Percentiles rank a stretch among this genome's conserved stretches.
phyloP scores from a whole-genome alignment of 2,113 vertebrate species.

The Aspidoscelis tigris region DNA sequence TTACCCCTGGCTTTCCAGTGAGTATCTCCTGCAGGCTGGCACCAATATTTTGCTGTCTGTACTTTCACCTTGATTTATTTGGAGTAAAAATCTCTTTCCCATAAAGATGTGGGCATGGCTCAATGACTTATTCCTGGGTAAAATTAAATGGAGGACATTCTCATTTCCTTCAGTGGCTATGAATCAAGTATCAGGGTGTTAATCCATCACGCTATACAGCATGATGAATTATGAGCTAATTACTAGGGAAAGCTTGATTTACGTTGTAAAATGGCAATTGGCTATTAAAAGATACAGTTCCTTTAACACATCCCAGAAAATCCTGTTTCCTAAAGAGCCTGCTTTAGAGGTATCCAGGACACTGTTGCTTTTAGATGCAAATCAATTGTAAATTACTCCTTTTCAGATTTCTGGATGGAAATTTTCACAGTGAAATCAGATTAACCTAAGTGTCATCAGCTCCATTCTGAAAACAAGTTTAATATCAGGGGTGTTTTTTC shows the following conservation, averaged over 20 bases:
- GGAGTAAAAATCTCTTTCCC: not conserved
- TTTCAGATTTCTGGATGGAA: constrained; percentile 5
- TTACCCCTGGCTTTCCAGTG: not conserved
- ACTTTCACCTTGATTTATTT: not conserved
- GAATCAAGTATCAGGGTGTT: constrained; percentile 4
- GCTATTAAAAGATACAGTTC: constrained; percentile 1
- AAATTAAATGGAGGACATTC: not conserved
- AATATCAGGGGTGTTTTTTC: not conserved
- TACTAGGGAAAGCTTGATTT: not conserved
- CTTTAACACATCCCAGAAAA: not conserved
- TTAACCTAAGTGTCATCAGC: constrained; percentile 3
- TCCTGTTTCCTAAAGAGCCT: not conserved
- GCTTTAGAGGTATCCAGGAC: not conserved
- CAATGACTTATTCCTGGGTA: constrained; percentile 9
- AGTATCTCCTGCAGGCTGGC: not conserved
- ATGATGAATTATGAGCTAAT: constrained; percentile 17
- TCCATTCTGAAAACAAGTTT: not conserved
- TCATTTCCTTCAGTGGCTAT: constrained; percentile 11
- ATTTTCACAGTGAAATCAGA: constrained; percentile 16
- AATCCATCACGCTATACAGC: not conserved
- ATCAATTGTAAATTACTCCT: not conserved
- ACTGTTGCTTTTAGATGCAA: constrained; percentile 9
- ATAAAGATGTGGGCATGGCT: not conserved
- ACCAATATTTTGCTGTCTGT: not conserved
- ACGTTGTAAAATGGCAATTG: constrained; percentile 1